Conservation (phyloP, 2,797 vertebrate species). For the Anabas testudineus region DNA sequence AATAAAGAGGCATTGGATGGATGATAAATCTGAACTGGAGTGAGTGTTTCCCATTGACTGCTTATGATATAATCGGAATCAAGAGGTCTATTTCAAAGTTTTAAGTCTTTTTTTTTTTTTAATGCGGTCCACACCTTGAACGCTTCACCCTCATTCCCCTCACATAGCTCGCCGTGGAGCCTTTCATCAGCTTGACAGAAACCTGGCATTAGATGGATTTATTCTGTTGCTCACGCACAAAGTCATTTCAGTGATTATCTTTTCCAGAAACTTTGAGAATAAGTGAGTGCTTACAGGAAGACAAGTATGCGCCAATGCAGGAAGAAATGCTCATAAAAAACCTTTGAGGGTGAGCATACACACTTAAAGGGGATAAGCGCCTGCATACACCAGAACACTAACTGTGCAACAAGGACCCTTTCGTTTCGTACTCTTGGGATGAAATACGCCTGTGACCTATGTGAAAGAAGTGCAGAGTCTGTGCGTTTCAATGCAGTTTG, state of each 20-base stretch:
- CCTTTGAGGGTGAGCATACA: constrained; percentile 26
- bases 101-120: constrained; percentile 7
- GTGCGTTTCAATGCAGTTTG: constrained; percentile 37
- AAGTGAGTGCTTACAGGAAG: constrained; percentile 30
- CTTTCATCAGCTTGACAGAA: constrained; percentile 67
- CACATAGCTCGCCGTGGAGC: constrained; percentile 19
- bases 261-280: constrained; percentile 41
- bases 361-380: constrained; percentile 24
- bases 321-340: constrained; percentile 30
- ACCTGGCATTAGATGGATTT: constrained; percentile 58
- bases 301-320: constrained; percentile 27
- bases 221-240: constrained; percentile 58
- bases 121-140: constrained; percentile 41
- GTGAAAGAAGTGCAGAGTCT: constrained; percentile 15
- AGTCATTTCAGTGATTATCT: constrained; percentile 61
- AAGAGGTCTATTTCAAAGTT: constrained; percentile 21
- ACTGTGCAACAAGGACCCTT: constrained; percentile 9
- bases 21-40: constrained; percentile 43
- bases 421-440: constrained; percentile 25
- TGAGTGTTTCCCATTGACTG: constrained; percentile 9
- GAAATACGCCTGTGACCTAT: constrained; percentile 35
- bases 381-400: constrained; percentile 11
- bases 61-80: constrained; percentile 44
- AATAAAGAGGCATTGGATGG: constrained; percentile 17
- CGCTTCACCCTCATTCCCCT: constrained; percentile 32